Conservation (phyloP, 2,888 invertebrate genomes). For the Dolichopus griseipennis region DNA sequence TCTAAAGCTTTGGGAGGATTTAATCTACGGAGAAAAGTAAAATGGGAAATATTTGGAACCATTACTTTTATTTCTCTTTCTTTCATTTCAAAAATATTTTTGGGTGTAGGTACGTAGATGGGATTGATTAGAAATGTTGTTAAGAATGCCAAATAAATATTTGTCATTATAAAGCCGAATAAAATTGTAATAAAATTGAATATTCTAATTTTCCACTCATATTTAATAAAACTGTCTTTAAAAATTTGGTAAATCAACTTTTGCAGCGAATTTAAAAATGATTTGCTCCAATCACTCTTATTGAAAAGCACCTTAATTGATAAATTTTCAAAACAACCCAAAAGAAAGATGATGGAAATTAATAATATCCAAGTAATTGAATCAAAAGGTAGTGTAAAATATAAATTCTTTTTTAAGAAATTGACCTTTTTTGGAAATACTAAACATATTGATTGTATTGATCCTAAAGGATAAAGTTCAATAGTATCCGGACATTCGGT, state of each 20-base stretch:
- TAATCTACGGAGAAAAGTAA: no score
- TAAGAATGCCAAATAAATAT: neutral
- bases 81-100: neutral
- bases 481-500: no score
- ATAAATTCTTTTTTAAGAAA: neutral
- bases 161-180: neutral
- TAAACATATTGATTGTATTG: neutral
- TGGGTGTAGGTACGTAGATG: neutral
- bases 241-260: neutral
- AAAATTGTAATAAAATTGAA: neutral
- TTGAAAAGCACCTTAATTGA: neutral
- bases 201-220: neutral
- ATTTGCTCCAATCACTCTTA: neutral
- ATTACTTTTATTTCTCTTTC: no score
- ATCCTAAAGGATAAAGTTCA: neutral
- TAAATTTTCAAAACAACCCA: neutral
- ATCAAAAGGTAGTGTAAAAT: neutral
- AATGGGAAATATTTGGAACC: no score
- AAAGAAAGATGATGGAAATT: neutral
- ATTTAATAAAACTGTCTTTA: neutral
- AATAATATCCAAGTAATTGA: neutral
- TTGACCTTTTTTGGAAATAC: neutral
- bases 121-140: no score
- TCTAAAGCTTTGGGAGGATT: no score
- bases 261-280: neutral